Evolutionary conservation across 2,113 vertebrate genomes (phyloP).

Genomic region (Platanista minor): DNA sequence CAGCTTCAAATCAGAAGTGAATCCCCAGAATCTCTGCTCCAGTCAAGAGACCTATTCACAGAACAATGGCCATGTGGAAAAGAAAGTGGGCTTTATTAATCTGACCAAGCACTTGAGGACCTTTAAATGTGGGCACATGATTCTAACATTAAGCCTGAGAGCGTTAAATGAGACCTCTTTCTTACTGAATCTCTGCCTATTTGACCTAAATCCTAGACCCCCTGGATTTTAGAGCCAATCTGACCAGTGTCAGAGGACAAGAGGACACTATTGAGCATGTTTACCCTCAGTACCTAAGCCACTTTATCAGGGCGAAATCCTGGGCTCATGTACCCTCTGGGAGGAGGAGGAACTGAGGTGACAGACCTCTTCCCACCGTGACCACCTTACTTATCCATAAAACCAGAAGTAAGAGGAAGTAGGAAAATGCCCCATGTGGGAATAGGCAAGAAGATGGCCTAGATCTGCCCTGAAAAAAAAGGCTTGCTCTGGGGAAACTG

Average conservation of each 20-base stretch:
- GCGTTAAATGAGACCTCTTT: neutral
- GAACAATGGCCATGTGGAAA: neutral
- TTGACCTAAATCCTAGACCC: neutral
- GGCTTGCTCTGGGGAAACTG: neutral
- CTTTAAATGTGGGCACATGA: neutral
- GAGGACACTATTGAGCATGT: neutral
- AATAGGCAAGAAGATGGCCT: neutral
- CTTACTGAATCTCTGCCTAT: neutral
- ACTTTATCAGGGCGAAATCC: neutral
- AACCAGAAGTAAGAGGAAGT: neutral
- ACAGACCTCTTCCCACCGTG: neutral
- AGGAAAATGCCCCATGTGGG: neutral
- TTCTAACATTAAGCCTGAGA: neutral
- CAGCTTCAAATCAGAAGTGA: neutral
- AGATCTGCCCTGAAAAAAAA: neutral
- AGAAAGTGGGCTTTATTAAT: neutral
- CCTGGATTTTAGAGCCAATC: neutral
- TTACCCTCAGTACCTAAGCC: neutral
- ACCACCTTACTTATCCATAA: neutral
- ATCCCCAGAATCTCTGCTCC: neutral
- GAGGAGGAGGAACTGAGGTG: neutral
- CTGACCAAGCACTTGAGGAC: neutral
- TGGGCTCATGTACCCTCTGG: neutral
- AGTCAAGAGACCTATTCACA: neutral
- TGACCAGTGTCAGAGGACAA: neutral